phyloP scores from a whole-genome alignment of 2,888 invertebrate species.

The Lottia scabra region DNA sequence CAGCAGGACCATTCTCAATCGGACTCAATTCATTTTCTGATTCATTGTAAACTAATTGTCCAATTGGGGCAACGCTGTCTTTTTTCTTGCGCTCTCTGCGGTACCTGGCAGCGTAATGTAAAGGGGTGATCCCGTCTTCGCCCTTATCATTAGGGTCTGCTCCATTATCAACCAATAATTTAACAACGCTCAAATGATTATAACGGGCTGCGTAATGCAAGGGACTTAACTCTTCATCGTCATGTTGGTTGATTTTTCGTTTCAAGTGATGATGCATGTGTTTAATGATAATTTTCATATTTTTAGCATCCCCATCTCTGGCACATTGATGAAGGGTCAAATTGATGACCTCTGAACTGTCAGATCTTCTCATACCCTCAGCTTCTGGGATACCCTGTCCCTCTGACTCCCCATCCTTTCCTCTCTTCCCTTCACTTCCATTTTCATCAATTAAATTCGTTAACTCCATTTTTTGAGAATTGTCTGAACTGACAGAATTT shows the following conservation, averaged over 20 bases:
- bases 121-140: constrained; percentile 68
- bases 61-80: constrained; percentile 17
- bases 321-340: constrained; percentile 60
- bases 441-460: constrained; percentile 23
- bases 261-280: constrained; percentile 46
- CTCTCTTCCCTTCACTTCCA: background rate
- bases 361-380: constrained; percentile 25
- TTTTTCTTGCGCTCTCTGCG: constrained; percentile 42
- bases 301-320: constrained; percentile 62
- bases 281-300: constrained; percentile 52
- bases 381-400: background rate
- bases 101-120: constrained; percentile 71
- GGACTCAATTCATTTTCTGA: background rate
- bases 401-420: constrained; percentile 1
- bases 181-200: constrained; percentile 66
- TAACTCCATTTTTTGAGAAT: constrained; percentile 28
- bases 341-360: constrained; percentile 35
- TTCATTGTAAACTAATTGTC: background rate
- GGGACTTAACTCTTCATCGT: constrained; percentile 67
- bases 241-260: constrained; percentile 65
- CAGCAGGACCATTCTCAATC: background rate
- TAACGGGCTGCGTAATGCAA: constrained; percentile 71
- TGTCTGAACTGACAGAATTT: constrained; percentile 14
- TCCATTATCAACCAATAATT: constrained; percentile 65
- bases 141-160: constrained; percentile 69